phyloP scores from a whole-genome alignment of 2,888 invertebrate genomes.

The Eurytoma californica region DNA sequence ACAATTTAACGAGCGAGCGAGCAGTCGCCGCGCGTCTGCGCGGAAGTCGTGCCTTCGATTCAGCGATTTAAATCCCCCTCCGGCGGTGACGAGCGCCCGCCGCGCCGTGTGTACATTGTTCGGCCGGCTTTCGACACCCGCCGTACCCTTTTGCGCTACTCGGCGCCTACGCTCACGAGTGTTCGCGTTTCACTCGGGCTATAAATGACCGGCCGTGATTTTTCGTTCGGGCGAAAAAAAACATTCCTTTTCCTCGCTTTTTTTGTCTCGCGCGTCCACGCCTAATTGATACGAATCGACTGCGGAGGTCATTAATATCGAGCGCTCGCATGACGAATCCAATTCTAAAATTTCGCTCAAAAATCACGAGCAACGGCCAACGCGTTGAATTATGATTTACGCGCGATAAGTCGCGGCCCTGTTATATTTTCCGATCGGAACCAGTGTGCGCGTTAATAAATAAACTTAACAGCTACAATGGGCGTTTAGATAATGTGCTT shows the following conservation, averaged over 20 bases:
- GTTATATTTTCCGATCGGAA: too few relatives aligned
- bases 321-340: too few relatives aligned
- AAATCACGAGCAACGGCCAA: too few relatives aligned
- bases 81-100: neutral
- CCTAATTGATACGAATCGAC: too few relatives aligned
- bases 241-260: too few relatives aligned
- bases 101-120: neutral
- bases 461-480: conserved; percentile 23
- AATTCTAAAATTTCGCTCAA: too few relatives aligned
- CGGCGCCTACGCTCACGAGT: neutral
- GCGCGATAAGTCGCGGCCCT: too few relatives aligned
- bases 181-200: neutral
- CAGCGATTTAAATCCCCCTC: conserved; percentile 52
- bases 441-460: neutral
- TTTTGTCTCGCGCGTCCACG: too few relatives aligned
- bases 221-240: too few relatives aligned
- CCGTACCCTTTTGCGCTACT: neutral
- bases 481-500: conserved; percentile 23
- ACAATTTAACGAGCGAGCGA: conserved; percentile 55
- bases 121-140: conserved; percentile 19
- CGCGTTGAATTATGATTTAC: too few relatives aligned
- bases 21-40: conserved; percentile 32
- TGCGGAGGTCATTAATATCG: too few relatives aligned
- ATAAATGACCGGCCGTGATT: too few relatives aligned
- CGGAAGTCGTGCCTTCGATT: conserved; percentile 50